Base-by-base conservation (phyloP, 2,113 vertebrate genomes). In the Ageneiosus marmoratus region DNA sequence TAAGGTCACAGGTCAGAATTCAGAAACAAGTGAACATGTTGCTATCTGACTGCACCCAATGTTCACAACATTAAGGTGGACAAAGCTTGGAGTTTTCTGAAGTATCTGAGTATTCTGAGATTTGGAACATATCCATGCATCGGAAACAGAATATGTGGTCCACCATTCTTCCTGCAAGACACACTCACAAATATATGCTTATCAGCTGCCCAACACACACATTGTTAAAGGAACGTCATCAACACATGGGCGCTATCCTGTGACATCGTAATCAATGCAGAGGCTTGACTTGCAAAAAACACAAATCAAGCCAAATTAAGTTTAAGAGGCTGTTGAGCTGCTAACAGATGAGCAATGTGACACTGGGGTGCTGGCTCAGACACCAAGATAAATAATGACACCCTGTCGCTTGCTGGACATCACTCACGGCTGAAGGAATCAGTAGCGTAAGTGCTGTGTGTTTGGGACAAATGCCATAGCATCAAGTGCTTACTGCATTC, bases 251-350 rank as follows among this genome's bases (percentile, higher is more conserved):
- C 34, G 62, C 34, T 79, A 78, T 84, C 67, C 46, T 13, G 22
- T 73, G 82, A 77, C 80, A 80, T 77, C 73, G 55, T 55, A 89
- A 89, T 89, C 88, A 69, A 87, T 87, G 83, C 77, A n/a, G 27
- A 83, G 56, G 74, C 83, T 81, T 83, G 80, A 75, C 84, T 65
- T 63, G 75, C 50, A 84, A 76, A 77, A 77, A 80, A 73, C 85
- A 88, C 86, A 86, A 89, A 89, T 89, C 88, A 89, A 56, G 80
- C 76, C 77, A 85, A 87, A 87, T 86, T 84, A 87, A 87, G 77
- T 89, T 89, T 81, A 83, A 81, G 58, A 86, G 86, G 77, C 86
- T 82, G 88, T 85, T 86, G 85, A 85, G 73, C 74, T 83, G 80
- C 85, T 89, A 88, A 89, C 86, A 80, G 82, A 77, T 82, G 63